These are phyloP conservation scores for Baccha elongata DNA, from an alignment of 2,888 invertebrate genomes.

Conservation along the genomic window DNA sequence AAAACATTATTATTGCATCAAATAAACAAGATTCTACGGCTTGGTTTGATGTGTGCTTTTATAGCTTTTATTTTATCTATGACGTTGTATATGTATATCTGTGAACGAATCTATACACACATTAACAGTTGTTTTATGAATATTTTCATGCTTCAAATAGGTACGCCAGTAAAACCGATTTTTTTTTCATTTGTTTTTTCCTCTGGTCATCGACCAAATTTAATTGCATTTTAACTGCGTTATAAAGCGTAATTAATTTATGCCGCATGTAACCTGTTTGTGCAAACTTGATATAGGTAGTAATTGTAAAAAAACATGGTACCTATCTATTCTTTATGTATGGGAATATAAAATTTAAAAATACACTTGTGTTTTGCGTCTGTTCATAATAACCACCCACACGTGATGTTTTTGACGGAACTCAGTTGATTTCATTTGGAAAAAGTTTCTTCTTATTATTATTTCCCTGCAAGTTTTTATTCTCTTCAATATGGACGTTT, in stretches of 20 bases:
- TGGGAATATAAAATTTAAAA: too few relatives aligned
- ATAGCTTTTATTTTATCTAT: constrained; percentile 42
- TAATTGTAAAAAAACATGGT: background rate
- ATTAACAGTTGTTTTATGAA: constrained; percentile 16
- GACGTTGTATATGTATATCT: constrained; percentile 30
- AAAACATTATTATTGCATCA: constrained; percentile 51
- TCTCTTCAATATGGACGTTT: background rate
- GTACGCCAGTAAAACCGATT: constrained; percentile 10
- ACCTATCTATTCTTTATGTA: too few relatives aligned
- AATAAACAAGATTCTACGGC: constrained; percentile 30
- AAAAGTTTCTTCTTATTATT: too few relatives aligned
- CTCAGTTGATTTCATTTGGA: too few relatives aligned
- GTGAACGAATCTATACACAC: constrained; percentile 13
- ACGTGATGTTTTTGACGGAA: too few relatives aligned
- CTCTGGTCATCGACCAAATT: constrained; percentile 55
- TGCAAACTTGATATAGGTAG: constrained; percentile 12
- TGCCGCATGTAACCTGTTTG: constrained; percentile 35
- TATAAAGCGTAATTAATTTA: constrained; percentile 48
- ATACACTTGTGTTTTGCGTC: too few relatives aligned
- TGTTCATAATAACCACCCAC: too few relatives aligned
- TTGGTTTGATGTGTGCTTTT: constrained; percentile 28
- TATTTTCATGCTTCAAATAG: constrained; percentile 7
- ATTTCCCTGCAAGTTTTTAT: too few relatives aligned
- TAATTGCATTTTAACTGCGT: constrained; percentile 61
- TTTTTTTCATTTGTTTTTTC: constrained; percentile 9